Evolutionary conservation across 2,888 invertebrate genomes (phyloP).

Genomic region (Leptinotarsa haldemani): DNA sequence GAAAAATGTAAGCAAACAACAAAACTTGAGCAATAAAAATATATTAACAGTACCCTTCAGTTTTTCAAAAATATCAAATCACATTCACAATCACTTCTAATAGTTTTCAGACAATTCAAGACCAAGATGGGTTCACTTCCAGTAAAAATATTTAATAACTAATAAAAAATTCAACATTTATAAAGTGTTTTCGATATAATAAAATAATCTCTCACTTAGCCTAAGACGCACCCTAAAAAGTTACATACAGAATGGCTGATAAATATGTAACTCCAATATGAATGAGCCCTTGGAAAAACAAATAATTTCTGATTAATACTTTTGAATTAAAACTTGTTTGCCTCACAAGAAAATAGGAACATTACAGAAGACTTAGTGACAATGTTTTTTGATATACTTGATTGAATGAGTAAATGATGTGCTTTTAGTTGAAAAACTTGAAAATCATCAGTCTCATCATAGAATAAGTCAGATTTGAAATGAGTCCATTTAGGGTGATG

Average conservation of each 20-base stretch:
- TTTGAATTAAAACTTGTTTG: background rate
- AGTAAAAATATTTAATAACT: conserved; percentile 18
- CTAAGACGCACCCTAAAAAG: conserved; percentile 8
- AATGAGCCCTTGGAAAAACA: background rate
- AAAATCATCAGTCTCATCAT: conserved; percentile 11
- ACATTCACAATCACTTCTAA: conserved; percentile 4
- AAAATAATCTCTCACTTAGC: conserved; percentile 32
- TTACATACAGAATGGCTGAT: conserved; percentile 31
- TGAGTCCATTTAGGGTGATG: background rate
- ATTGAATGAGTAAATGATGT: background rate
- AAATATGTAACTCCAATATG: conserved; percentile 23
- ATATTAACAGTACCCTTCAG: conserved; percentile 19
- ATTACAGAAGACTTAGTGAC: background rate
- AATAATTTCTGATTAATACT: background rate
- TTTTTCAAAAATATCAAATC: background rate
- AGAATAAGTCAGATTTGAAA: background rate
- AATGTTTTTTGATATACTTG: background rate
- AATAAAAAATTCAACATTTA: conserved; percentile 13
- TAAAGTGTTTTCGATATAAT: conserved; percentile 15
- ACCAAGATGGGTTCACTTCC: background rate
- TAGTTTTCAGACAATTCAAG: conserved; percentile 1
- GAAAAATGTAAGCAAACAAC: too few species aligned
- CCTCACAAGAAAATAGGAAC: background rate
- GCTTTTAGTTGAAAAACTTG: background rate
- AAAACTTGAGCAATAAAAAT: conserved; percentile 26